A percentile compares a stretch with the other conserved stretches of the same genome.
Evolutionary conservation across 1,140 invertebrate genomes (phyloP).

Genomic region (Tetraneura akinire): DNA sequence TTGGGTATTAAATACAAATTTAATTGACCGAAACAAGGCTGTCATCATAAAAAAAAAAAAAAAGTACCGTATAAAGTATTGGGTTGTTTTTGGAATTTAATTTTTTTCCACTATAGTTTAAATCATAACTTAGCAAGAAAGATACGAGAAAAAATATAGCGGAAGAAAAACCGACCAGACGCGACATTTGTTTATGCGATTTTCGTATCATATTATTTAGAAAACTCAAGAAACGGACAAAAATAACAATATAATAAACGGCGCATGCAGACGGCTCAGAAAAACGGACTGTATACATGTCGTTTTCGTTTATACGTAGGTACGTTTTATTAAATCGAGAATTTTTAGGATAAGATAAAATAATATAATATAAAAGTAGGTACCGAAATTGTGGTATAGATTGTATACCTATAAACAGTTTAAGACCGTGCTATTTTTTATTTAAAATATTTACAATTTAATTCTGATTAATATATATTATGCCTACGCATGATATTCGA

Average conservation of each 20-base stretch:
- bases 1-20: too few species aligned
- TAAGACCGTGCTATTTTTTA: background rate
- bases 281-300: too few species aligned
- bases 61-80: too few species aligned
- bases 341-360: background rate
- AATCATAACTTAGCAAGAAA: background rate
- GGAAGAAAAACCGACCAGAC: background rate
- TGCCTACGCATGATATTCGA: too few species aligned
- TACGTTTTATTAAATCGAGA: background rate
- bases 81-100: background rate
- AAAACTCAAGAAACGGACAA: too few species aligned
- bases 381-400: background rate
- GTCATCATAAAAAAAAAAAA: too few species aligned
- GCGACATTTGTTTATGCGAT: background rate
- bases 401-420: background rate
- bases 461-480: too few species aligned
- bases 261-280: too few species aligned
- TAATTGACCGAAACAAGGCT: too few species aligned
- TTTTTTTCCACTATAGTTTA: too few species aligned
- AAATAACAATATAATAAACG: too few species aligned
- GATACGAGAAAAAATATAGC: background rate
- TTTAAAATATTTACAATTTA: background rate
- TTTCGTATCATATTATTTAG: too few species aligned
- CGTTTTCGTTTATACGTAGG: background rate
- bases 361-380: background rate